Evolutionary conservation across 23 tunicate species (phyloP).

Genomic region (Clavelina lepadiformis): DNA sequence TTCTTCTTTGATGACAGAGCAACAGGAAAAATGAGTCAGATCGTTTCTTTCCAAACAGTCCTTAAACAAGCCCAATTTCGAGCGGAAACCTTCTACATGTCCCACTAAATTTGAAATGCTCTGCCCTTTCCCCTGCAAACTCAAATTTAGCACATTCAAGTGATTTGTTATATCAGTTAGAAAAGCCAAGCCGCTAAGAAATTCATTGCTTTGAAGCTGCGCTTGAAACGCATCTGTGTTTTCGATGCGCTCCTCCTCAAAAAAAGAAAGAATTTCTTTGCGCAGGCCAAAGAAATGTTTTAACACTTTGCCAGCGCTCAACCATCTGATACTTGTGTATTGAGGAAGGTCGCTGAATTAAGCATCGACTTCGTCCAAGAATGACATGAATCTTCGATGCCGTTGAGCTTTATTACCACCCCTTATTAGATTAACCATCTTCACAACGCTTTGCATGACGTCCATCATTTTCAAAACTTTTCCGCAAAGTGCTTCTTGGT

Average conservation of each 20-base stretch:
- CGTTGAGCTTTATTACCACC: conserved; percentile 19
- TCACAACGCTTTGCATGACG: conserved; percentile 16
- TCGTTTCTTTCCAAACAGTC: conserved; percentile 5
- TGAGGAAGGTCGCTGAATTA: conserved; percentile 2
- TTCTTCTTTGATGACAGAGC: conserved; percentile 17
- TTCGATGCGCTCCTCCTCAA: conserved; percentile 1
- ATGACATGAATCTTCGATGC: conserved; percentile 7
- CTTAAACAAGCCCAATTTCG: conserved; percentile 3
- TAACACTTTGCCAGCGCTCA: conserved; percentile 12
- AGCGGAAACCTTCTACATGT: conserved; percentile 27
- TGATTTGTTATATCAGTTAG: conserved; percentile 22
- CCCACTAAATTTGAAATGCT: conserved; percentile 20
- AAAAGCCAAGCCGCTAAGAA: conserved; percentile 12
- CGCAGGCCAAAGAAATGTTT: conserved; percentile 15
- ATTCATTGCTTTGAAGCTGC: conserved; percentile 25
- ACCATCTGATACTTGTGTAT: conserved; percentile 11
- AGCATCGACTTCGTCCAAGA: conserved; percentile 7
- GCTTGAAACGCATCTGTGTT: conserved; percentile 15
- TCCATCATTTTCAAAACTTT: conserved; percentile 14
- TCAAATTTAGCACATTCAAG: conserved; percentile 25
- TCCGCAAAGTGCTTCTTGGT: conserved; percentile 4
- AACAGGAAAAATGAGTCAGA: conserved; percentile 11
- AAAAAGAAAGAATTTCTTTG: conserved; percentile 22
- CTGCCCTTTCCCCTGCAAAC: conserved; percentile 33
- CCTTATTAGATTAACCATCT: conserved; percentile 6